Conservation (phyloP, 2,888 invertebrate genomes). For the Callyntrura guangdongensis region DNA sequence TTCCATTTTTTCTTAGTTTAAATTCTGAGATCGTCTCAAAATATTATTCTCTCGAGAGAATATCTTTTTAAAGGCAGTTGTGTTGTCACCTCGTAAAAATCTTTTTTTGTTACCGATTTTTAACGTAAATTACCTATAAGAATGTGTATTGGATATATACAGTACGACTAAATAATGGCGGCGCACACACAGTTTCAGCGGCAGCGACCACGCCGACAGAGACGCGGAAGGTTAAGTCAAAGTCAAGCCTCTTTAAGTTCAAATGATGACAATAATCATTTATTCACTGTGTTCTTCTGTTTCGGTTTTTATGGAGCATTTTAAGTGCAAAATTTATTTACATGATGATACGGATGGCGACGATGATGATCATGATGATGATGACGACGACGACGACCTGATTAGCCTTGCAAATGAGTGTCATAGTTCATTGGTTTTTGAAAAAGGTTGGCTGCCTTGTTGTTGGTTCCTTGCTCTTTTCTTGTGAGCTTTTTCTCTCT, state of each 20-base stretch:
- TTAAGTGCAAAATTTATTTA: slow-evolving; percentile 49
- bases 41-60: too few species aligned
- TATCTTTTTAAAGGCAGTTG: too few species aligned
- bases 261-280: neutral
- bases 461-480: slow-evolving; percentile 49
- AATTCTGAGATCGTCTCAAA: too few species aligned
- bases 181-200: too few species aligned
- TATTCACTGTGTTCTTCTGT: neutral
- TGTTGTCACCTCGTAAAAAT: too few species aligned
- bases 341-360: too few species aligned
- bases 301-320: neutral
- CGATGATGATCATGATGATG: too few species aligned
- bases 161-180: too few species aligned
- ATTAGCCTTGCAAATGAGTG: slow-evolving; percentile 82
- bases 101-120: slow-evolving; percentile 46
- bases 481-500: neutral
- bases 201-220: neutral
- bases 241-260: slow-evolving; percentile 26
- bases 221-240: slow-evolving; percentile 44
- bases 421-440: slow-evolving; percentile 82
- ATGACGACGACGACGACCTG: slow-evolving; percentile 55
- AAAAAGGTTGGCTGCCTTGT: slow-evolving; percentile 45
- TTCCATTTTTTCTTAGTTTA: too few species aligned
- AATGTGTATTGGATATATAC: too few species aligned
- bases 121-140: slow-evolving; percentile 4